Percentiles rank a stretch among this genome's conserved stretches.
Conservation (phyloP, 2,888 invertebrate species). For the Scelioninae gen. 1 region DNA sequence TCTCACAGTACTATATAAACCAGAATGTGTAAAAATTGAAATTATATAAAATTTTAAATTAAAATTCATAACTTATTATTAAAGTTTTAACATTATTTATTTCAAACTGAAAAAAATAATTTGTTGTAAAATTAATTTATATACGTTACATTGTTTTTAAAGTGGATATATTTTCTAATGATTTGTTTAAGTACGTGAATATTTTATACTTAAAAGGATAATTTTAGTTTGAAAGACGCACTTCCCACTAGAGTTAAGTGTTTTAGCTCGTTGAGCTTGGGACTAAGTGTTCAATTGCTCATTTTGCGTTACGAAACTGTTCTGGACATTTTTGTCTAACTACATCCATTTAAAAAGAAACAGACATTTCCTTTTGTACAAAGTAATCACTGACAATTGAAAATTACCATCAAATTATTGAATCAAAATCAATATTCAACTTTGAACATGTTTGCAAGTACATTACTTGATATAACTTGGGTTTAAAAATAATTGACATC, state of each 20-base stretch:
- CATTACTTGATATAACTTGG: conserved; percentile 8
- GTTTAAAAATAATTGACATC: conserved; percentile 61
- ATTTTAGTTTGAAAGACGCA: conserved; percentile 37
- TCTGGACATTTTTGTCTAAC: conserved; percentile 4
- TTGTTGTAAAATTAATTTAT: too few relatives aligned
- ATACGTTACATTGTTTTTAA: too few relatives aligned
- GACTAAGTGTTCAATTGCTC: conserved; percentile 61
- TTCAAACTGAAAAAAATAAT: too few relatives aligned
- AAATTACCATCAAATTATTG: too few relatives aligned
- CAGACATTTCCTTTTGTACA: not conserved
- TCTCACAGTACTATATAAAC: too few relatives aligned
- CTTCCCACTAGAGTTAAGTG: conserved; percentile 37
- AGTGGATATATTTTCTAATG: too few relatives aligned
- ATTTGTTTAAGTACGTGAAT: too few relatives aligned
- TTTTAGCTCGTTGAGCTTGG: conserved; percentile 38
- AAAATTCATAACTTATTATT: too few relatives aligned
- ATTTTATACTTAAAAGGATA: too few relatives aligned
- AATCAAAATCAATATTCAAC: conserved; percentile 23
- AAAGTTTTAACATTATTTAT: too few relatives aligned
- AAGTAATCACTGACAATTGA: not conserved
- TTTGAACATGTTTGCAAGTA: conserved; percentile 4
- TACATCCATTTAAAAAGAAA: not conserved
- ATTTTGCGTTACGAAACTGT: conserved; percentile 49
- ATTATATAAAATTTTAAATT: too few relatives aligned
- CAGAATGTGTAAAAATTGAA: too few relatives aligned